Evolutionary conservation across 2,888 invertebrate species (phyloP).

Genomic region (Hipparchia sbordonii): DNA sequence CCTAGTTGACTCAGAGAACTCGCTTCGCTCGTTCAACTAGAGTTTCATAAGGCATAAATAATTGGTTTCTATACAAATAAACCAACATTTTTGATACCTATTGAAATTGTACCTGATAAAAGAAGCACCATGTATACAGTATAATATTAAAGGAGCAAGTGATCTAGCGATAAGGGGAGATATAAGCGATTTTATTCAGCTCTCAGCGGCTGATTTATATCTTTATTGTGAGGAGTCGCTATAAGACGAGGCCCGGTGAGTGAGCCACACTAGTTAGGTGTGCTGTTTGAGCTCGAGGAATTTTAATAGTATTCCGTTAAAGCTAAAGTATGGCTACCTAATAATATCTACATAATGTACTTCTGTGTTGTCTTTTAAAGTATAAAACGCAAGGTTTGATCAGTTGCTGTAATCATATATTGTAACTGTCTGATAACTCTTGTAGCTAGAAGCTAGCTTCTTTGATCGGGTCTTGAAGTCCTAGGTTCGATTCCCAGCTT

Average conservation of each 20-base stretch:
- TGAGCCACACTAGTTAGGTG: conserved; percentile 25
- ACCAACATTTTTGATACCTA: no score
- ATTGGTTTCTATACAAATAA: no score
- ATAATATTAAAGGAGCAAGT: conserved; percentile 48
- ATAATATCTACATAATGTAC: neutral
- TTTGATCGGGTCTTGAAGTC: no score
- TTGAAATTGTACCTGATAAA: no score
- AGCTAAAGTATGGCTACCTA: neutral
- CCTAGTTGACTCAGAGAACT: no score
- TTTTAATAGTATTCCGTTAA: conserved; percentile 21
- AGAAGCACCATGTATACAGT: conserved; percentile 42
- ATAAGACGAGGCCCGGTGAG: conserved; percentile 26
- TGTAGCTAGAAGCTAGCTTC: no score
- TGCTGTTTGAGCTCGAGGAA: conserved; percentile 19
- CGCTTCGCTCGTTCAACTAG: no score
- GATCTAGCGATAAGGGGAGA: conserved; percentile 62
- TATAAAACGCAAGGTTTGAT: no score
- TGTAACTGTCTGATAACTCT: no score
- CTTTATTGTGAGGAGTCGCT: conserved; percentile 66
- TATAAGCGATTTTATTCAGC: conserved; percentile 75
- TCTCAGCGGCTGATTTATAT: conserved; percentile 71
- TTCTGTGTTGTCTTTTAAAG: neutral
- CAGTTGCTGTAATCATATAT: no score
- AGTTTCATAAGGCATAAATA: no score
- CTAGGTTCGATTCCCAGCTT: no score